Base-by-base conservation (phyloP, 2,888 invertebrate genomes). In the Candidula unifasciata region DNA sequence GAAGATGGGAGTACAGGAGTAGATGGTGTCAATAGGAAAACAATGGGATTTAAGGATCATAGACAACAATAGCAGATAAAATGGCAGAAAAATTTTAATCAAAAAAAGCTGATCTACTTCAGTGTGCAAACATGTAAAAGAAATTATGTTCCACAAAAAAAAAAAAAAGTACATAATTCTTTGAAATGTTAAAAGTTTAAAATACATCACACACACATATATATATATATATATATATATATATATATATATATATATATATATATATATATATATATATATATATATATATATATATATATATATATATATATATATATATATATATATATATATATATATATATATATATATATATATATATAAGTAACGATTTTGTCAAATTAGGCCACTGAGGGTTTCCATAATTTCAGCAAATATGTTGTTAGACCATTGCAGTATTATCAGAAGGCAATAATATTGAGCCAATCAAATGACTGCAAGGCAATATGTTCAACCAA, bases 291-390 rank as follows among this genome's bases (percentile, higher is more conserved):
- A 64, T 64, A 64, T 64, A 64, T 64, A 64, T 64, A 64, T 64
- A 64, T 64, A 64, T 64, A 64, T 64, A 64, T 64, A 64, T 64
- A 64, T 64, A 64, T 71, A 71, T 71, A 35, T 71, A 71, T 71
- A 71, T 35, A 37, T 71, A 71, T 71, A 35, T 71, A 71, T 71
- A 71, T 71, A 71, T 71, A 71, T 13, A 30, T 71, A 6, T 21
- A 27, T 37, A n/a, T 27, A 37, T 44, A n/a, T n/a, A n/a, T n/a
- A n/a, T n/a, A n/a, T n/a, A n/a, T n/a, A n/a, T n/a, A 18, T 16
- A 18, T 6, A 69, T 6, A 10, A 44, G 13, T 44, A 44, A 44
- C 13, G 13, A 44, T 44, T 13, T 44, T 44, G 44, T 44, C 44
- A 44, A 44, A 44, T n/a, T 44, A 44, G 44, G 8, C 13, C 13